Conservation (phyloP, 2,888 invertebrate genomes). For the Dynastes hyllus region DNA sequence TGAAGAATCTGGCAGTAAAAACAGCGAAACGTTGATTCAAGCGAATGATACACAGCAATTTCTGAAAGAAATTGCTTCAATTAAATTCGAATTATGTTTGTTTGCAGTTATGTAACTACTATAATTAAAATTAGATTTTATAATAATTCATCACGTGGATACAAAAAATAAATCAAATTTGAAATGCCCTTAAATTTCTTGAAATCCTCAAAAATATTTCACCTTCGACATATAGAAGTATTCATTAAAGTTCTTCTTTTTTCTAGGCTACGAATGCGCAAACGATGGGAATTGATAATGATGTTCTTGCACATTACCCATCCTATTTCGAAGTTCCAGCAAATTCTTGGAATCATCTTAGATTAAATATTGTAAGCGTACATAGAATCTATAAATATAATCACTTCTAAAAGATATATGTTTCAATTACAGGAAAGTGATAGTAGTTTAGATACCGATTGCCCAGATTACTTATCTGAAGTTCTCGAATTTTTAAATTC, state of each 20-base stretch:
- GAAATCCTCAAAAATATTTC: no score
- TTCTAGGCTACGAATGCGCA: slow-evolving; percentile 41
- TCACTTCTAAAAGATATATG: not conserved
- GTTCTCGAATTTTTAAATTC: slow-evolving; percentile 74
- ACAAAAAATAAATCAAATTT: no score
- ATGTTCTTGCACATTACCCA: slow-evolving; percentile 45
- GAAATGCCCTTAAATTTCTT: no score
- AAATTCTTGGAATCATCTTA: slow-evolving; percentile 41
- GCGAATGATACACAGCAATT: no score
- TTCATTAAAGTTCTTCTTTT: not conserved
- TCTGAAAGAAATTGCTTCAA: no score
- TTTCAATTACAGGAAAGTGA: slow-evolving; percentile 45
- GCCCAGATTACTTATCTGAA: slow-evolving; percentile 61
- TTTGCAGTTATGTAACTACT: no score
- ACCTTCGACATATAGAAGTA: no score
- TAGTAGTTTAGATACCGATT: slow-evolving; percentile 48
- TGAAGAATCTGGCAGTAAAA: no score
- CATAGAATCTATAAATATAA: not conserved
- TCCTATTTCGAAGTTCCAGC: slow-evolving; percentile 48
- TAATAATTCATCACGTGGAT: no score
- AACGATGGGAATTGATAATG: slow-evolving; percentile 41
- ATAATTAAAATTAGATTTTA: no score
- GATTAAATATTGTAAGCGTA: slow-evolving; percentile 40
- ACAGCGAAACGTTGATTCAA: no score
- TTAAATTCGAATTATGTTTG: no score